Base-by-base conservation (phyloP, 2,888 invertebrate species). In the Chrysotoxum bicinctum region DNA sequence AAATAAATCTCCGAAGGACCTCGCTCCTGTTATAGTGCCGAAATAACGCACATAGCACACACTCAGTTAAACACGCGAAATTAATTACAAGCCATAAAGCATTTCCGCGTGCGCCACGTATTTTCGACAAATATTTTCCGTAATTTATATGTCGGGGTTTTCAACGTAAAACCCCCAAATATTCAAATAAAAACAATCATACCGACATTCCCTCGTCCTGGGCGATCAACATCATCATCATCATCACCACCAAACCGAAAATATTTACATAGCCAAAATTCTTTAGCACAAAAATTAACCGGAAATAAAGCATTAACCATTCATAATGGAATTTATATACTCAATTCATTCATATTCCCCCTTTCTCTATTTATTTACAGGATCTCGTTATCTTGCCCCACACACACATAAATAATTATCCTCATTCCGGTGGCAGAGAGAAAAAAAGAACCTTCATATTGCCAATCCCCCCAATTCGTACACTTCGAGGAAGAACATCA, bases 301-400 rank as follows among this genome's bases (percentile, higher is more conserved):
- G 86, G 86, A 86, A 86, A 86, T 86, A 86, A 82, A 82, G 82
- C 74, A 86, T 77, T 82, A 86, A 86, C 64, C 85, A 81, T 77
- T 74, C 73, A 86, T 86, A 86, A 86, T 78, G 78, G 70, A 86
- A 74, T 82, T 82, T 86, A 82, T 78, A 64, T 77, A 86, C 85
- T 81, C 86, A 74, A 70, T 74, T 81, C 78, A 77, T 40, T 56
- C 58, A 56, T 26, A 66, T 50, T 48, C n/a, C 12, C 45, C 26
- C 16, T 70, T 19, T 76, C 23, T 68, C 50, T 72, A 48, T 84
- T 66, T 68, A 58, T 80, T 84, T 84, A 14, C 70, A 84, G 45
- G 45, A 66, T 66, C 54, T 78, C 69, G 72, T 76, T 76, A 64
- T 82, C 70, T 19, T 76, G 56, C 19, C 74, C 37, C 48, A 26